Base-by-base conservation (phyloP, 2,797 vertebrate species). In the Alectoris magna region DNA sequence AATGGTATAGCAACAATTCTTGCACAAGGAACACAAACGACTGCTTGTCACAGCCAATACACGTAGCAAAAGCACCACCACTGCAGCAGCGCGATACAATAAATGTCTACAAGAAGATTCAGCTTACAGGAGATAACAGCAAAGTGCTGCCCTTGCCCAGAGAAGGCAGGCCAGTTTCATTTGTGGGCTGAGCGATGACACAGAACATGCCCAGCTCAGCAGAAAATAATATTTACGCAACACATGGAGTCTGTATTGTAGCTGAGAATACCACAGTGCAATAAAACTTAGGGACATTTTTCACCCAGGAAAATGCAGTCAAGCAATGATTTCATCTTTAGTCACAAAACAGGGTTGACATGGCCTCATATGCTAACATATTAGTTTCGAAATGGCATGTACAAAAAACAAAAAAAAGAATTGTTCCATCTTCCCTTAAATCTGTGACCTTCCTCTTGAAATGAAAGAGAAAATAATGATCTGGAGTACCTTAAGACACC, bases 331-430 rank as follows among this genome's bases (percentile, higher is more conserved):
- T 18, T 90, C 70, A 34, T 67, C 22, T 73, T 86, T n/a, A 64
- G n/a, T 66, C 19, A 11, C 39, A 59, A 55, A 41, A 71, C 0
- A 29, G 16, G 29, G 34, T 38, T 43, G 51, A 56, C 73, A 66
- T 11, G 26, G 6, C n/a, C 1, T 3, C 7, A n/a, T 36, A 36
- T 75, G 36, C 71, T 49, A 70, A 49, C 0, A 2, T 10, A 48
- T 2, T 2, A 2, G 27, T 14, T 85, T 72, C 19, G 43, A 13
- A 38, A 2, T 0, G 0, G 31, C 6, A 34, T 0, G 4, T 4
- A 21, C 14, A 27, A 41, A 51, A 41, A 39, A 39, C 9, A 39
- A 39, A 39, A 41, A 41, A 55, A 12, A 12, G 3, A 67, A 56
- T 9, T 64, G 29, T 84, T 34, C 46, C 34, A 0, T 34, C 3